phyloP scores from a whole-genome alignment of 1,140 invertebrate species.

The Eriocheir sinensis region DNA sequence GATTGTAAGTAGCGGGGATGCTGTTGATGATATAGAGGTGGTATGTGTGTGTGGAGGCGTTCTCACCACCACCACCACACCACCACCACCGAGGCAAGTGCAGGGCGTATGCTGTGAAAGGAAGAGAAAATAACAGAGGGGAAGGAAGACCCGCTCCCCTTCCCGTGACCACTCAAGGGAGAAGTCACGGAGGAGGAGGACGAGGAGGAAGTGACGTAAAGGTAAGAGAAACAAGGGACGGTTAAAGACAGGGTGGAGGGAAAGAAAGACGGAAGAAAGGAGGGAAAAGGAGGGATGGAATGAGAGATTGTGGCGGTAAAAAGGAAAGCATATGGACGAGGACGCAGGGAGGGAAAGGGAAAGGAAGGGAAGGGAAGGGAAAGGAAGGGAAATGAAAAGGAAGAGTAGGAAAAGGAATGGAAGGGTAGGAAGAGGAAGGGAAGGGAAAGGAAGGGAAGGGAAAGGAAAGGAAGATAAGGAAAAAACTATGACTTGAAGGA shows the following conservation, averaged over 20 bases:
- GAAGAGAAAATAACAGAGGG: no score
- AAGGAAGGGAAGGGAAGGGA: conserved; percentile 15
- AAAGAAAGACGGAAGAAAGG: not conserved
- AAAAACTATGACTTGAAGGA: no score
- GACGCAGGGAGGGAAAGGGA: not conserved
- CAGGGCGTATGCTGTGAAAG: no score
- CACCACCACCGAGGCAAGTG: no score
- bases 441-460: not conserved
- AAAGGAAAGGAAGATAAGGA: not conserved
- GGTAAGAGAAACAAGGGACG: not conserved
- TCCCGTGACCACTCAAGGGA: no score
- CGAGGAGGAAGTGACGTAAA: not conserved
- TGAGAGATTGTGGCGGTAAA: not conserved
- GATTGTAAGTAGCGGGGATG: no score
- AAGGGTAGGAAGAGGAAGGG: not conserved
- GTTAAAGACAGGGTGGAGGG: no score
- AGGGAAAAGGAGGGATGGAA: not conserved
- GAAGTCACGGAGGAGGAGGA: not conserved
- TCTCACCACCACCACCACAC: no score
- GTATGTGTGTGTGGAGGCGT: no score
- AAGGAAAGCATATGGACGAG: not conserved
- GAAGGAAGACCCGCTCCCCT: no score
- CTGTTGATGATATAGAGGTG: no score
- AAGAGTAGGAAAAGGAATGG: not conserved
- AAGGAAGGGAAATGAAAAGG: conserved; percentile 19